Evolutionary conservation across 2,888 invertebrate species (phyloP), one percentile per base, ranked within the genome.

Genomic region (Dicyrtomina minuta): DNA sequence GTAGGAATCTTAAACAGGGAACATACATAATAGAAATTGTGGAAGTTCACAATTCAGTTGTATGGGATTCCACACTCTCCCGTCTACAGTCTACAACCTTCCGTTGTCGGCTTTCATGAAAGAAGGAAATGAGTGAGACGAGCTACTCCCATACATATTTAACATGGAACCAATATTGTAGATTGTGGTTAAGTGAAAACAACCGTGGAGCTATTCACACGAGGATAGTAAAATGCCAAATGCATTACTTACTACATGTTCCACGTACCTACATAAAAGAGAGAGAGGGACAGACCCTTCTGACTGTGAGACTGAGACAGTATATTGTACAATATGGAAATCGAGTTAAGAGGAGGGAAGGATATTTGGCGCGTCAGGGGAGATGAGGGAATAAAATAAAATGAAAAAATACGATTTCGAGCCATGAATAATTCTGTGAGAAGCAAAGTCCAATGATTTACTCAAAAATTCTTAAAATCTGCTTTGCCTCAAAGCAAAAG

Each of bases 361-460:
- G 62, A 62, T 62, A 51, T 64, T 51, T 64, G 15, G 33, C 33
- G 64, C 64, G 51, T 64, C 64, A 33, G 39, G 64, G 64, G 64
- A 60, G 43, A n/a, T n/a, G n/a, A 22, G 59, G 4, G 64, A 61
- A 64, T 64, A 39, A 51, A 51, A 64, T 41, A 27, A 44, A 44
- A 44, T 22, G 27, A 61, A 46, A 61, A 46, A 26, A 64, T 51
- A 53, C 64, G 51, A 64, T 64, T 64, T 64, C 17, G 33, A 64
- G 64, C 51, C 64, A 64, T 64, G 64, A 64, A 64, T 64, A 51
- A 51, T 64, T 64, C 51, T 39, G 33, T 5, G 33, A 33, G 33
- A 5, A 33, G 33, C 3, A 8, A 33, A 5, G 3, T 8, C 33
- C 33, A 64, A 64, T 51, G 64, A 64, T 51, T 53, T 64, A 64